These are phyloP conservation scores for Biston stratarius DNA, from an alignment of 2,888 invertebrate species.

Conservation along the genomic window DNA sequence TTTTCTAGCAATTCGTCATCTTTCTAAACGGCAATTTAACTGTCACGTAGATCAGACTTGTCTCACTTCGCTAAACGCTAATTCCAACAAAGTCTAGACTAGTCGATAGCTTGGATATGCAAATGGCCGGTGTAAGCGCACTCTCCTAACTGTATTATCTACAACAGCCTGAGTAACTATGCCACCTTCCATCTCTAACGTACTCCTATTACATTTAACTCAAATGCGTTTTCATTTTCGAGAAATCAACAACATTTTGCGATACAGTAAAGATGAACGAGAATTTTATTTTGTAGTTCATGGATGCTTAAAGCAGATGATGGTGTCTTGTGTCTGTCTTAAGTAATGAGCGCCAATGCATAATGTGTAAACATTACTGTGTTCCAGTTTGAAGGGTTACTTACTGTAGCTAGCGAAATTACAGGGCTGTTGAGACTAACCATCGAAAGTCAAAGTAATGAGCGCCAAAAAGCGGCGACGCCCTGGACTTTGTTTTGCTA, in stretches of 20 bases:
- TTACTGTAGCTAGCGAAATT: too few species aligned
- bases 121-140: slow-evolving; percentile 62
- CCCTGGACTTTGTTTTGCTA: too few species aligned
- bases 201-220: not conserved
- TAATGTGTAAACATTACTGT: too few species aligned
- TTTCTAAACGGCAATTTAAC: slow-evolving; percentile 48
- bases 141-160: slow-evolving; percentile 53
- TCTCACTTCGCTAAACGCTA: slow-evolving; percentile 66
- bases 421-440: too few species aligned
- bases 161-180: slow-evolving; percentile 27
- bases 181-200: slow-evolving; percentile 8
- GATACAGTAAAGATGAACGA: not conserved
- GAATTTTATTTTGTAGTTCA: not conserved
- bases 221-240: not conserved
- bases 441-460: too few species aligned
- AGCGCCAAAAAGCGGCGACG: too few species aligned
- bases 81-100: slow-evolving; percentile 72
- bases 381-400: too few species aligned
- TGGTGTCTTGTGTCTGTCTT: too few species aligned
- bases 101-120: slow-evolving; percentile 73
- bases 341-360: too few species aligned
- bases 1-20: slow-evolving; percentile 38
- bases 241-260: not conserved
- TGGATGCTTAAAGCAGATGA: too few species aligned
- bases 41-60: slow-evolving; percentile 57